phyloP scores from a whole-genome alignment of 2,797 vertebrate genomes.

The Psittacula derbiana region DNA sequence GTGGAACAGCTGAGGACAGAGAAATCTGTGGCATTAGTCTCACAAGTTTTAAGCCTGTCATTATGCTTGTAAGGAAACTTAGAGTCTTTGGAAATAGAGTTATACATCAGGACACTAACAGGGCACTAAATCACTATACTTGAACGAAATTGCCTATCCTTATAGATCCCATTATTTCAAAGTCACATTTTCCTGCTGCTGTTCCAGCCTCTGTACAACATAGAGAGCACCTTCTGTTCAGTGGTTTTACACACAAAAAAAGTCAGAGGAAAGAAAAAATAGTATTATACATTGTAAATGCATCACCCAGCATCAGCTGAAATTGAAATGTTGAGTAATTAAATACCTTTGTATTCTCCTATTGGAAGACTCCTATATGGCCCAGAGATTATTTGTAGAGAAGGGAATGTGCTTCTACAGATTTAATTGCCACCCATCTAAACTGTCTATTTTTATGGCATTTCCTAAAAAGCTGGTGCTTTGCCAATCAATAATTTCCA shows the following conservation, averaged over 20 bases:
- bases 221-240: neutral
- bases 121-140: slow-evolving; percentile 65
- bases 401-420: neutral
- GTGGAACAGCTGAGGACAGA: slow-evolving; percentile 41
- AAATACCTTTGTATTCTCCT: neutral
- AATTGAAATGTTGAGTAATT: neutral
- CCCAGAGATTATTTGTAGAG: neutral
- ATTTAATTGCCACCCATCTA: neutral
- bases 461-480: neutral
- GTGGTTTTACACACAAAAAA: neutral
- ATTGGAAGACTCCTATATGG: neutral
- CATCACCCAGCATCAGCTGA: neutral
- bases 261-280: neutral
- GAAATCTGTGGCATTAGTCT: slow-evolving; percentile 34
- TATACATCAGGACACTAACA: slow-evolving; percentile 62
- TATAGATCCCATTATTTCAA: slow-evolving; percentile 59
- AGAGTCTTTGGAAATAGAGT: slow-evolving; percentile 36
- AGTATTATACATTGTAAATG: neutral
- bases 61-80: slow-evolving; percentile 52
- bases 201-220: neutral
- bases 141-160: slow-evolving; percentile 64
- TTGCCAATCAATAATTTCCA: neutral
- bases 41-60: slow-evolving; percentile 56
- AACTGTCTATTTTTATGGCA: neutral
- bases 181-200: slow-evolving; percentile 52